Evolutionary conservation across 1,140 invertebrate genomes (phyloP), one percentile per base, ranked within the genome.

Genomic region (Mactra quadrangularis): DNA sequence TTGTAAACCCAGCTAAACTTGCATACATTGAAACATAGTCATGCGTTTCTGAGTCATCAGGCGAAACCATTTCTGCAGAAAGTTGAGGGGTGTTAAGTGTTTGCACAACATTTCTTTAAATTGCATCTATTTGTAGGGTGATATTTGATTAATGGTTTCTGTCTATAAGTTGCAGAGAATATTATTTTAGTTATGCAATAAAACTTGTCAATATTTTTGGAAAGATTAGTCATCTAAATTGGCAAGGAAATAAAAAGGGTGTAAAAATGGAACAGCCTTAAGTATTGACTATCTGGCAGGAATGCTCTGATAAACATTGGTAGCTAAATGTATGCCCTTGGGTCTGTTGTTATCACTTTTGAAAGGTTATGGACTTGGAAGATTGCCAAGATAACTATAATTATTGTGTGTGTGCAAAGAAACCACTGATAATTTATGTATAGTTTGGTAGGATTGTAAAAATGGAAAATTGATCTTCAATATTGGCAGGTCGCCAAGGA

Each of bases 291-390:
- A 68, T 19, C 25, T 68, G 25, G 64, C 64, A 22, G 45, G 59
- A 68, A 68, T 52, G 64, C 64, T 68, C 45, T 68, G 64, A 68
- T 68, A 68, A 68, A 68, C 13, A 62, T 62, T n/a, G n/a, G 27
- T 33, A 62, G 64, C 41, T 68, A 33, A 35, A 47, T 75, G 50
- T 60, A 60, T 75, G 72, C 72, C 72, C 72, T 75, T 75, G 72
- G 57, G 72, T 45, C 38, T 55, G 52, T 57, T 59, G 27, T 75
- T 57, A 57, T 57, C 13, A 41, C 53, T 75, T 75, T 75, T 75
- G 50, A 75, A 75, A 75, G 72, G 72, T 75, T 75, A 75, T 75
- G 72, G 72, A 60, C 72, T 75, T 75, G 72, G 72, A 55, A n/a
- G 19, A n/a, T 25, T 19, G 72, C 72, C 72, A 75, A 60, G 72